Evolutionary conservation across 2,888 invertebrate genomes (phyloP).

Genomic region (Drosophila flavopinicola): DNA sequence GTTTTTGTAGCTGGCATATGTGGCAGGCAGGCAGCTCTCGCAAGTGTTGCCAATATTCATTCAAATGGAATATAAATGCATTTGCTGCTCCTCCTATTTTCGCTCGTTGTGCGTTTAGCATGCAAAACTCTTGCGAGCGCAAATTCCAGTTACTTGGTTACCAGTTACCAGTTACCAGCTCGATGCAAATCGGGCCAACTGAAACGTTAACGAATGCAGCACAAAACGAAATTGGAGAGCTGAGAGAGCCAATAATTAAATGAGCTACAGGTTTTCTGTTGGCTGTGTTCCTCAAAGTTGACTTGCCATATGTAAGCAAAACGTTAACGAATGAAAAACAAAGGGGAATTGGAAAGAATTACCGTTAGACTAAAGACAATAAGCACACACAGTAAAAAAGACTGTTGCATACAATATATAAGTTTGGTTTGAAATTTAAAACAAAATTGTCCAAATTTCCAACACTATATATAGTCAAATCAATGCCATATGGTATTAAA

Average conservation of each 20-base stretch:
- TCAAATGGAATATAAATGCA: slow-evolving; percentile 43
- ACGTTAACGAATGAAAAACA: slow-evolving; percentile 18
- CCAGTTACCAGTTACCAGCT: slow-evolving; percentile 1
- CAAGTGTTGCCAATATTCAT: slow-evolving; percentile 46
- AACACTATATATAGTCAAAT: too few relatives aligned
- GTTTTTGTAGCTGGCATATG: slow-evolving; percentile 39
- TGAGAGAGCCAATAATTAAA: too few relatives aligned
- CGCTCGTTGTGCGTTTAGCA: not conserved
- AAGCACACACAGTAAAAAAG: too few relatives aligned
- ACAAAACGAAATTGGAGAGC: not conserved
- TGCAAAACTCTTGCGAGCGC: not conserved
- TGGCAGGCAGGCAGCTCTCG: slow-evolving; percentile 19
- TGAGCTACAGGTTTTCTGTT: too few relatives aligned
- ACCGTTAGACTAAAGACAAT: too few relatives aligned
- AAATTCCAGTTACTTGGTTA: slow-evolving; percentile 26
- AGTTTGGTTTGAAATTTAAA: too few relatives aligned
- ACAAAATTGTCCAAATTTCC: too few relatives aligned
- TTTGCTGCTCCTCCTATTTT: not conserved
- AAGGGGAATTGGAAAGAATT: not conserved
- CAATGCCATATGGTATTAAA: too few relatives aligned
- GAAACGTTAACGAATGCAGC: slow-evolving; percentile 21
- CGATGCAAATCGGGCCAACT: not conserved
- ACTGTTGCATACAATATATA: too few relatives aligned
- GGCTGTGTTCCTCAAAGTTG: too few relatives aligned
- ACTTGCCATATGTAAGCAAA: too few relatives aligned